Conservation (phyloP, 2,888 invertebrate species). For the Oeneis ivallda region DNA sequence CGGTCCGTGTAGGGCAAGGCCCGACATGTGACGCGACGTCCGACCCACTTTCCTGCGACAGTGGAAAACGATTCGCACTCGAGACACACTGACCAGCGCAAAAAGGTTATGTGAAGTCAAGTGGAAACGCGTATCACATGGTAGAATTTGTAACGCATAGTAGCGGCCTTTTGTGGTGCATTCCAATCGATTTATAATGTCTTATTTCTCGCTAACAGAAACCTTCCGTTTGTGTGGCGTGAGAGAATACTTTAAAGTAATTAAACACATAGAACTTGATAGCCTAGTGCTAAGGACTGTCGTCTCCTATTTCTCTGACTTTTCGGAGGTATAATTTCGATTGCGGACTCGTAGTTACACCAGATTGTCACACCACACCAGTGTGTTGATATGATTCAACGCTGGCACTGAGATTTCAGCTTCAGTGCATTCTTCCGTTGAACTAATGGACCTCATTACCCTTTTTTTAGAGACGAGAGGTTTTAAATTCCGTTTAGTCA, state of each 20-base stretch:
- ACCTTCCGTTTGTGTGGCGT: constrained; percentile 2
- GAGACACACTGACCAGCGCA: constrained; percentile 42
- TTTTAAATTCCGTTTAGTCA: too few species aligned
- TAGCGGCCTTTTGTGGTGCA: constrained; percentile 19
- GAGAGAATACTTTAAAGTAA: constrained; percentile 18
- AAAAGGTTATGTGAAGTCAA: constrained; percentile 42
- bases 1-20: constrained; percentile 62
- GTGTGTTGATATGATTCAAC: too few species aligned
- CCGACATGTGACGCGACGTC: constrained; percentile 51
- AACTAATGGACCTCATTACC: too few species aligned
- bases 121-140: constrained; percentile 37
- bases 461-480: too few species aligned
- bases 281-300: too few species aligned
- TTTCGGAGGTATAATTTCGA: too few species aligned
- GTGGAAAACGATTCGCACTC: constrained; percentile 45
- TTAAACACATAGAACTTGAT: too few species aligned
- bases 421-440: too few species aligned
- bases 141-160: constrained; percentile 27
- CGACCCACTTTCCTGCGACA: constrained; percentile 66
- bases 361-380: too few species aligned
- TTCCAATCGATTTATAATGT: constrained; percentile 21
- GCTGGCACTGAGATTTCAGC: too few species aligned
- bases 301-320: too few species aligned
- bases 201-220: constrained; percentile 17
- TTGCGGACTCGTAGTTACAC: too few species aligned